Evolutionary conservation across 2,888 invertebrate species (phyloP), one percentile per base, ranked within the genome.

Genomic region (Coelinius sp.): DNA sequence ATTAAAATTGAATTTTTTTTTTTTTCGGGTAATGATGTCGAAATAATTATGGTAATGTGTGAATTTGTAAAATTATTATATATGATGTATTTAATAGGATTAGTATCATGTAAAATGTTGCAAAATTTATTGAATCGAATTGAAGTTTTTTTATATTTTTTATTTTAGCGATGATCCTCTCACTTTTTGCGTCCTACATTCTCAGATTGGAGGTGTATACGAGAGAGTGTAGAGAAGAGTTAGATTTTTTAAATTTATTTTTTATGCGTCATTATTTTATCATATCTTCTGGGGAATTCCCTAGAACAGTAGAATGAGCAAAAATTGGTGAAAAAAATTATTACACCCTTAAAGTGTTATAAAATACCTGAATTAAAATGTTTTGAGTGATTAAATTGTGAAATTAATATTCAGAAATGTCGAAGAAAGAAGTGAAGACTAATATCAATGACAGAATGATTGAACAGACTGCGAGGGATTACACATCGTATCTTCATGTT

Each of bases 401-500:
- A 8, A 44, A 44, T 20, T 49, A 17, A 3, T 22, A 8, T 10
- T 14, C 7, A 10, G 46, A 64, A 68, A 68, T 73, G 68, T 62
- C 68, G 25, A 24, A 69, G 46, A 49, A 38, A 10, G 17, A 46
- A 27, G n/a, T 14, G 7, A 38, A 35, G 8, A 69, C 25, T 25
- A 35, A 73, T 41, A 66, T 59, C 3, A 66, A 65, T 49, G 52
- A 65, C 10, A 75, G 73, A 38, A 79, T 84, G 78, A 80, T 85
- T 12, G 82, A 85, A 41, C 85, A 88, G 77, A 77, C 85, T 25
- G 85, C 85, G 1, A 82, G 79, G 52, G 85, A 88, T 69, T 88
- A 87, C 71, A 80, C 82, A 1, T 79, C 78, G 44, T 88, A 85
- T 64, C 78, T 82, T 6, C 83, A 82, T 76, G 74, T 86, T 8